A percentile compares a stretch with the other conserved stretches of the same genome.
These are phyloP conservation scores for Botia kubotai DNA, from an alignment of 2,797 vertebrate genomes.

Conservation along the genomic window DNA sequence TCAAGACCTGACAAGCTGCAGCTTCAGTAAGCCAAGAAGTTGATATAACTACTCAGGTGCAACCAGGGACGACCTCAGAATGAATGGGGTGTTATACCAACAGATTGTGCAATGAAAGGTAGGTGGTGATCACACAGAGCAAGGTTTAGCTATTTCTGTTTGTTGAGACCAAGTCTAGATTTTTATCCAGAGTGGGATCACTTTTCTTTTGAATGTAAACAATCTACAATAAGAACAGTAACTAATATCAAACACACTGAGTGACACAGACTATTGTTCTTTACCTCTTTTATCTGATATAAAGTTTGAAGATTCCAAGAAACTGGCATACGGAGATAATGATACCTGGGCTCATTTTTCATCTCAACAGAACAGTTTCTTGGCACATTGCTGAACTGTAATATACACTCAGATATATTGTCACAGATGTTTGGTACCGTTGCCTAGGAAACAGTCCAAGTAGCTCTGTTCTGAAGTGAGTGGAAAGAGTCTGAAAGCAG, in stretches of 20 bases:
- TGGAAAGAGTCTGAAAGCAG: slow-evolving; percentile 50
- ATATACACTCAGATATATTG: slow-evolving; percentile 59
- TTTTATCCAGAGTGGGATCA: not conserved
- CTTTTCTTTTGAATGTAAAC: slow-evolving; percentile 16
- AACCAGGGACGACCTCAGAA: slow-evolving; percentile 22
- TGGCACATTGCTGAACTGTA: slow-evolving; percentile 61
- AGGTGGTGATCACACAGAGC: slow-evolving; percentile 23
- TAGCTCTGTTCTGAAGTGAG: slow-evolving; percentile 47
- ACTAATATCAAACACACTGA: slow-evolving; percentile 21
- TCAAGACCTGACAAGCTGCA: slow-evolving; percentile 43
- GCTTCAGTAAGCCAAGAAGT: slow-evolving; percentile 35
- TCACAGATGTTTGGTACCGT: slow-evolving; percentile 62
- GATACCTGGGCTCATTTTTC: slow-evolving; percentile 54
- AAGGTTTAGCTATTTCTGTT: slow-evolving; percentile 11
- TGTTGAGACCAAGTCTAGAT: not conserved
- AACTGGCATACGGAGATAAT: slow-evolving; percentile 44
- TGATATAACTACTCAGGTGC: slow-evolving; percentile 39
- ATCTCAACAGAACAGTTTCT: slow-evolving; percentile 63
- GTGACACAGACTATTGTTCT: slow-evolving; percentile 23
- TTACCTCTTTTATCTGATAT: slow-evolving; percentile 5
- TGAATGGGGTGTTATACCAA: slow-evolving; percentile 47
- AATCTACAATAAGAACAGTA: slow-evolving; percentile 30
- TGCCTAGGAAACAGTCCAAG: slow-evolving; percentile 64
- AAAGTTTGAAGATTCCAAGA: slow-evolving; percentile 17
- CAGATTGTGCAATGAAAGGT: slow-evolving; percentile 48